Percentiles rank a stretch among this genome's conserved stretches.
Evolutionary conservation across 2,113 vertebrate species (phyloP).

Genomic region (Petrocephalus microphthalmus): DNA sequence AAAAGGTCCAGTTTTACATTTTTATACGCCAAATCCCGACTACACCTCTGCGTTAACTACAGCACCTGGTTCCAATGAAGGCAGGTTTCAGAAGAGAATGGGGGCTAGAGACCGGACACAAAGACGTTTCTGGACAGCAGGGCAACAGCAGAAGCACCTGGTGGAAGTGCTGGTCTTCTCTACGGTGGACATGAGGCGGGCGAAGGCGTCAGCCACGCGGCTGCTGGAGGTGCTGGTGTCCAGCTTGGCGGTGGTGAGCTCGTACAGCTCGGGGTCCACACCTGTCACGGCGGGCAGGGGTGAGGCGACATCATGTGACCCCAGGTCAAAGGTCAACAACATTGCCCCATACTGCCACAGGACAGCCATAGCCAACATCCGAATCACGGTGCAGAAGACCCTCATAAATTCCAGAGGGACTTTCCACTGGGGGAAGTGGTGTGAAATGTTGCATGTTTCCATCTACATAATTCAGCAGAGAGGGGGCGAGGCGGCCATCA

Average conservation of each 20-base stretch:
- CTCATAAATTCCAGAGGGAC: background rate
- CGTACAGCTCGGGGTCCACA: constrained; percentile 93
- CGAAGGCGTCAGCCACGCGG: constrained; percentile 84
- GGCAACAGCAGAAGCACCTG: constrained; percentile 52
- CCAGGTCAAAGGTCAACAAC: background rate
- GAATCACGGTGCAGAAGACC: background rate
- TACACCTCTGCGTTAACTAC: background rate
- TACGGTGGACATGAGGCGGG: constrained; percentile 91
- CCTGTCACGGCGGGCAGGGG: constrained; percentile 55
- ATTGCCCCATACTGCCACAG: background rate
- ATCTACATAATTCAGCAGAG: background rate
- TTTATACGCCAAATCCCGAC: background rate
- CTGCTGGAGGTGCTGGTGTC: constrained; percentile 67
- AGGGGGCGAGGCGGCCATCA: background rate
- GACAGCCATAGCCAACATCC: background rate
- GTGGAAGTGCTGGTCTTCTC: constrained; percentile 93
- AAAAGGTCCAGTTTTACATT: background rate
- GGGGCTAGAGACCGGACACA: background rate
- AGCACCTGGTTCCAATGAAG: background rate
- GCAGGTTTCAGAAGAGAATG: background rate
- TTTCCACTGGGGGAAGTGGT: background rate
- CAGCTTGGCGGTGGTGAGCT: constrained; percentile 90
- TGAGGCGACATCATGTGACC: background rate
- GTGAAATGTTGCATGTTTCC: background rate
- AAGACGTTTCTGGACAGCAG: background rate